These are phyloP conservation scores for Megaleporinus macrocephalus DNA, from an alignment of 2,113 vertebrate genomes.

Conservation along the genomic window DNA sequence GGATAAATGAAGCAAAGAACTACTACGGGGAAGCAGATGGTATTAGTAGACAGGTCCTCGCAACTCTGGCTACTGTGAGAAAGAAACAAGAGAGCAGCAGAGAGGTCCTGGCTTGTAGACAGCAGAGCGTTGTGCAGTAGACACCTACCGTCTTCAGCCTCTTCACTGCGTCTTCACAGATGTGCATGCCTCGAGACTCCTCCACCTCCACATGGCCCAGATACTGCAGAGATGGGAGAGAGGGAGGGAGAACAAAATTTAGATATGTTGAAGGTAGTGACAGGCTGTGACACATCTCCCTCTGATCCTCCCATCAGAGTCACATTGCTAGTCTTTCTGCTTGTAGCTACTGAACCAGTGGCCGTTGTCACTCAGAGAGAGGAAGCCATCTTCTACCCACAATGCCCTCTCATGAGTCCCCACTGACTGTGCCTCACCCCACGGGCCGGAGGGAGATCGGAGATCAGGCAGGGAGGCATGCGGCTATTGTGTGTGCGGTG, in stretches of 20 bases:
- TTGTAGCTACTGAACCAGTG: neutral
- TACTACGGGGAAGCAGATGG: neutral
- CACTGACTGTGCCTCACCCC: constrained; percentile 29
- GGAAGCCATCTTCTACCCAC: neutral
- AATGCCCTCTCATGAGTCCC: constrained; percentile 38
- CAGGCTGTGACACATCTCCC: neutral
- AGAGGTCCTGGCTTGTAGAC: neutral
- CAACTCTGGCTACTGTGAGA: neutral
- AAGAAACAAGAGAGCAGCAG: constrained; percentile 22
- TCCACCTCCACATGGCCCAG: constrained; percentile 98
- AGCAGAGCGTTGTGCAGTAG: constrained; percentile 20
- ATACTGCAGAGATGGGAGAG: constrained; percentile 79
- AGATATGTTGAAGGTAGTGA: constrained; percentile 20
- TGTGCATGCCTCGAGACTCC: constrained; percentile 98
- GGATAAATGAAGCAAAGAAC: too few species aligned
- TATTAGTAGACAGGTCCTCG: neutral
- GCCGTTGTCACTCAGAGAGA: neutral
- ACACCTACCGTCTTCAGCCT: constrained; percentile 95
- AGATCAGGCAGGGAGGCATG: constrained; percentile 34
- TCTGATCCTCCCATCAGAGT: neutral
- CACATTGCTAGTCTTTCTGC: neutral
- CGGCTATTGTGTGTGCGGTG: constrained; percentile 67
- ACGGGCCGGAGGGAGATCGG: neutral
- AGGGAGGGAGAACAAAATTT: constrained; percentile 8
- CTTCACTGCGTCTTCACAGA: constrained; percentile 99